phyloP scores from a whole-genome alignment of 2,797 vertebrate genomes.

The Zalophus californianus region DNA sequence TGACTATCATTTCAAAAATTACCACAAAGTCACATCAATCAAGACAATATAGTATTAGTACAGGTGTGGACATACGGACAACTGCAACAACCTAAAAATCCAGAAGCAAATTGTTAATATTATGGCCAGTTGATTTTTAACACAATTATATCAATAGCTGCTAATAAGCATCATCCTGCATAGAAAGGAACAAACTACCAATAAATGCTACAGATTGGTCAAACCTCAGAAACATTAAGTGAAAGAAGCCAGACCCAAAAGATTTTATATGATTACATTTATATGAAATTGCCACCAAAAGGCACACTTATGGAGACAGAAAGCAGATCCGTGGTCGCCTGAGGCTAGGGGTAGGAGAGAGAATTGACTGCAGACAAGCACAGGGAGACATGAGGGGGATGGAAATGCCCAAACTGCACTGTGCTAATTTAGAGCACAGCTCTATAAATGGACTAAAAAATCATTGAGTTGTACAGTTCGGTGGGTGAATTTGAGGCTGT shows the following conservation, averaged over 20 bases:
- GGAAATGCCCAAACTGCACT: not conserved
- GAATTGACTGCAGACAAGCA: not conserved
- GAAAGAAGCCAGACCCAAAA: slow-evolving; percentile 13
- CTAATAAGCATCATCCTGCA: not conserved
- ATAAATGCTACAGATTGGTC: not conserved
- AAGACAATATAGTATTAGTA: not conserved
- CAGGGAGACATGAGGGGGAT: not conserved
- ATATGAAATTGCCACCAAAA: not conserved
- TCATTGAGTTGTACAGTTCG: not conserved
- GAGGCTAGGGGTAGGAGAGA: not conserved
- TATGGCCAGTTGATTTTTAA: not conserved
- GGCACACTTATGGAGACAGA: not conserved
- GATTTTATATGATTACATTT: not conserved
- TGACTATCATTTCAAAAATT: slow-evolving; percentile 26
- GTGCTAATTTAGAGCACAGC: not conserved
- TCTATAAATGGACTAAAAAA: not conserved
- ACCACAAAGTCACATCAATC: not conserved
- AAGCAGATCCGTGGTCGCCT: not conserved
- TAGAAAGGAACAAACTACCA: slow-evolving; percentile 26
- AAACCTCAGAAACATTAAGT: not conserved
- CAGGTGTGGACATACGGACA: not conserved
- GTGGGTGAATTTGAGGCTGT: not conserved
- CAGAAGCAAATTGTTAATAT: slow-evolving; percentile 23
- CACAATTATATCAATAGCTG: not conserved
- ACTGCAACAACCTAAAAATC: slow-evolving; percentile 19